Conservation (phyloP, 1,140 invertebrate genomes). For the Hycleus cichorii region DNA sequence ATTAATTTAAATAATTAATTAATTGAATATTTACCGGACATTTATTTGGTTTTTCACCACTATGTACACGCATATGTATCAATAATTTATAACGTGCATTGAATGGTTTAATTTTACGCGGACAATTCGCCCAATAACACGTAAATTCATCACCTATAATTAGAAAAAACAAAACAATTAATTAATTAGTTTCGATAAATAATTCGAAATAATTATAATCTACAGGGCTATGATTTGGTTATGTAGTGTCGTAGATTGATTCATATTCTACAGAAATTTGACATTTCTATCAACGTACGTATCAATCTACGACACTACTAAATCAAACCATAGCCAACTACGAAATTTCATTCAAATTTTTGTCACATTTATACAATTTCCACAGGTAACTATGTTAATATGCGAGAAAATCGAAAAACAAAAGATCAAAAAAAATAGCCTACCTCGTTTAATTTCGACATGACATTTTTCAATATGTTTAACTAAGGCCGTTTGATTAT, state of each 20-base stretch:
- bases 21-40: conserved; percentile 71
- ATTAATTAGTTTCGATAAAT: too few species aligned
- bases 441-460: conserved; percentile 72
- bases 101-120: conserved; percentile 76
- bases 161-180: neutral
- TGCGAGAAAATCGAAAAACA: neutral
- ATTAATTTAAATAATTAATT: neutral
- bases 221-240: too few species aligned
- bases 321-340: too few species aligned
- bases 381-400: neutral
- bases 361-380: neutral
- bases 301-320: too few species aligned
- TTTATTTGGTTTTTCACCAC: conserved; percentile 93
- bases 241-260: too few species aligned
- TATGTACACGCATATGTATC: conserved; percentile 94
- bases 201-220: too few species aligned
- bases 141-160: conserved; percentile 74
- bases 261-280: too few species aligned
- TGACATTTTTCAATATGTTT: conserved; percentile 87
- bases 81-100: conserved; percentile 94
- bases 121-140: conserved; percentile 87
- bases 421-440: conserved; percentile 2
- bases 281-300: too few species aligned
- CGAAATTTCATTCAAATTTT: neutral
- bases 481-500: conserved; percentile 72